These are phyloP conservation scores for Euclidia mi DNA, from an alignment of 2,888 invertebrate species.

Conservation along the genomic window DNA sequence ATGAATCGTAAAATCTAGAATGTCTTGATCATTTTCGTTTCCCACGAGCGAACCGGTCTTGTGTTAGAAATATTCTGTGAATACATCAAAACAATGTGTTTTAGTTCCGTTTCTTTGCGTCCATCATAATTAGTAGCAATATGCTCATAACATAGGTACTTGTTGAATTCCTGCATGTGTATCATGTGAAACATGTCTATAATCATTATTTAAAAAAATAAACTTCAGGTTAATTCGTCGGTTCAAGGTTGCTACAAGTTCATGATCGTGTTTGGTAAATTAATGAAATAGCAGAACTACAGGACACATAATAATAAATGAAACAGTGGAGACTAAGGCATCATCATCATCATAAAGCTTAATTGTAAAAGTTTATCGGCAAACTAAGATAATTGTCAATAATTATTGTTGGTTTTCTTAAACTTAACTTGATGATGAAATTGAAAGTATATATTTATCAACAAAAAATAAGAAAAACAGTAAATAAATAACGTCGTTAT, in stretches of 20 bases:
- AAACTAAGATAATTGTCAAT: too few species aligned
- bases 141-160: slow-evolving; percentile 13
- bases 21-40: slow-evolving; percentile 15
- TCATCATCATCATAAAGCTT: too few species aligned
- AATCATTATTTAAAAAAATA: slow-evolving; percentile 17
- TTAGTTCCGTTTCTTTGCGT: slow-evolving; percentile 27
- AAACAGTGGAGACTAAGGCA: too few species aligned
- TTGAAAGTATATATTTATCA: too few species aligned
- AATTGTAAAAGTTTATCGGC: too few species aligned
- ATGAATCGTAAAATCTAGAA: slow-evolving; percentile 13
- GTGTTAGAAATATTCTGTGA: slow-evolving; percentile 29
- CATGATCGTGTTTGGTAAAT: background rate
- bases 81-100: slow-evolving; percentile 44
- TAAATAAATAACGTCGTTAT: too few species aligned
- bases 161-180: slow-evolving; percentile 16
- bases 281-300: background rate
- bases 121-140: slow-evolving; percentile 16
- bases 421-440: too few species aligned
- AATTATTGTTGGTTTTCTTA: too few species aligned
- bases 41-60: slow-evolving; percentile 27
- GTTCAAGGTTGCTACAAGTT: slow-evolving; percentile 16
- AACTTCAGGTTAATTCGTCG: slow-evolving; percentile 21
- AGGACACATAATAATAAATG: background rate
- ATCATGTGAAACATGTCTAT: slow-evolving; percentile 12
- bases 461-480: too few species aligned